Evolutionary conservation across 2,888 invertebrate species (phyloP), one percentile per base, ranked within the genome.

Genomic region (Noctua pronuba): DNA sequence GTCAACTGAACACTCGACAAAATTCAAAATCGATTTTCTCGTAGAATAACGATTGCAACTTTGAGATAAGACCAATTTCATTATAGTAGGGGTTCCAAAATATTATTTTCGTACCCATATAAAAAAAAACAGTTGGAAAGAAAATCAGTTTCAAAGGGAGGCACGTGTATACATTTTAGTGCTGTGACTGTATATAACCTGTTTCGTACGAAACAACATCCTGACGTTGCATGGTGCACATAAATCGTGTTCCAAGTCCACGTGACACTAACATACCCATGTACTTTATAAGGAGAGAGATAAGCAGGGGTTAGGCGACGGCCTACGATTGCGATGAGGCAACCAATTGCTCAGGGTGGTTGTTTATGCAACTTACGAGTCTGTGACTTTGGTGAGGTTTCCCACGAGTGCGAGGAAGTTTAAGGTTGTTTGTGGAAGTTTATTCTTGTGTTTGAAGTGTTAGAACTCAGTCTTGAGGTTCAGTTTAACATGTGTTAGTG

Each of bases 251-350:
- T n/a, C 65, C 75, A 79, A 83, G 87, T 88, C 81, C 65, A 38
- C 60, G 67, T 78, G 82, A 88, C 84, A 82, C 73, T 71, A 76
- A 86, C 88, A 84, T 77, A 83, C 78, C 83, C 84, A 79, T 84
- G 84, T 80, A 81, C 84, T 77, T 66, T 84, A 83, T 84, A 88
- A 77, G 88, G 88, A 80, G 66, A 38, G 68, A 88, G 88, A 88
- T 88, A 88, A 80, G 66, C 66, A 72, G 69, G 44, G 80, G 85
- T 87, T 87, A 84, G 75, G 31, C 46, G 77, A 76, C 80, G 79
- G 80, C 64, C 52, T 69, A 62, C 79, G 81, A 85, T 82, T 86
- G 77, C 79, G 64, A 28, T 41, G 64, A 73, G 64, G 73, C 85
- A 85, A 76, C 73, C 79, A 83, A 83, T 80, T 82, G 79, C 74